Conservation (phyloP, 2,113 vertebrate species). For the Alces alces region DNA sequence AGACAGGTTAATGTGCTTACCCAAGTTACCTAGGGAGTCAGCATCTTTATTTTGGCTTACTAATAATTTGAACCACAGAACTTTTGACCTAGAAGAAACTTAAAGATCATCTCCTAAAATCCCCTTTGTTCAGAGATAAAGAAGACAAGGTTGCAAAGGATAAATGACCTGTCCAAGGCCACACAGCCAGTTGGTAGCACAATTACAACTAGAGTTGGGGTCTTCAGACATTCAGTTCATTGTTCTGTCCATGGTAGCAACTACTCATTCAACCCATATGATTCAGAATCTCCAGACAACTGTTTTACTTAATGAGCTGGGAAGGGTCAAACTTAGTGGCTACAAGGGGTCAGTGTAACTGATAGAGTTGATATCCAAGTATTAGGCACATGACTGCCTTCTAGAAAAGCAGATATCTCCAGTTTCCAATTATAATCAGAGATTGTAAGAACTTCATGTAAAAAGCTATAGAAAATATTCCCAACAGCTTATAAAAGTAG, state of each 20-base stretch:
- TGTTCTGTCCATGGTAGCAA: background rate
- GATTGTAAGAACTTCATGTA: background rate
- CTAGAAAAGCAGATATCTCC: background rate
- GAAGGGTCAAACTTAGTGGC: background rate
- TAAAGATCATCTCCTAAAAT: background rate
- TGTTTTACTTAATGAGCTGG: background rate
- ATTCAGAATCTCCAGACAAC: background rate
- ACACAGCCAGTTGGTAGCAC: background rate
- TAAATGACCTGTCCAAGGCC: background rate
- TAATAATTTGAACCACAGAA: background rate
- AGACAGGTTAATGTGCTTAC: background rate
- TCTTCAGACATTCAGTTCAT: background rate
- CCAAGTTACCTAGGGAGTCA: background rate
- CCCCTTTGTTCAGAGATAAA: background rate
- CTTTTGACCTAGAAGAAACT: background rate
- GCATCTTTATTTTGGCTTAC: background rate
- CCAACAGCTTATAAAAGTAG: background rate
- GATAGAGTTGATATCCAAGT: background rate
- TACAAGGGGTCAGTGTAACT: background rate
- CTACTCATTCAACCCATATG: too few species aligned
- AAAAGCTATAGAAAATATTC: background rate
- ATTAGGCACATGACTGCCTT: background rate
- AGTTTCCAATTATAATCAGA: background rate
- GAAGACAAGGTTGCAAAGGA: background rate
- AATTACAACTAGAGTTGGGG: background rate